These are phyloP conservation scores for Ennomos fuscantarius DNA, from an alignment of 2,888 invertebrate genomes.

Conservation along the genomic window DNA sequence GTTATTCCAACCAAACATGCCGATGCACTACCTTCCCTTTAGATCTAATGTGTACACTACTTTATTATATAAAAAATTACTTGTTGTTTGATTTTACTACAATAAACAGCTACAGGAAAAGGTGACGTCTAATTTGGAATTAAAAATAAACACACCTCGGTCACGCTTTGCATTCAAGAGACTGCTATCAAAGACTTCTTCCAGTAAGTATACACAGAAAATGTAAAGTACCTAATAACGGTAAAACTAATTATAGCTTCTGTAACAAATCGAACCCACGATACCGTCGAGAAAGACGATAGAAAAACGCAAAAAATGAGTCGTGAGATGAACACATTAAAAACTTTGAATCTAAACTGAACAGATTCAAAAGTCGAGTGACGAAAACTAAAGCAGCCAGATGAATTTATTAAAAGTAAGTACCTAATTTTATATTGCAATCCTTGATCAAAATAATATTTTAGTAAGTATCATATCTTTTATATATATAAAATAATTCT, in stretches of 20 bases:
- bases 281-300: slow-evolving; percentile 63
- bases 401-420: slow-evolving; percentile 1
- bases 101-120: slow-evolving; percentile 11
- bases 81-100: too few species aligned
- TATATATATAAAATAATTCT: too few species aligned
- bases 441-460: too few species aligned
- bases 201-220: slow-evolving; percentile 61
- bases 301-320: slow-evolving; percentile 70
- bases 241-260: slow-evolving; percentile 78
- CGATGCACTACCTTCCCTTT: too few species aligned
- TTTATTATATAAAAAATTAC: too few species aligned
- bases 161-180: slow-evolving; percentile 63
- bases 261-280: slow-evolving; percentile 79
- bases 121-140: slow-evolving; percentile 42
- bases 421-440: too few species aligned
- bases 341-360: slow-evolving; percentile 10
- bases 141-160: slow-evolving; percentile 65
- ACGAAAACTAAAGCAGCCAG: not conserved
- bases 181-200: slow-evolving; percentile 55
- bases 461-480: too few species aligned
- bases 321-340: slow-evolving; percentile 70
- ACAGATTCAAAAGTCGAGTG: slow-evolving; percentile 14
- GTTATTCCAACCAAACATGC: too few species aligned
- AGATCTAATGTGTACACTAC: too few species aligned
- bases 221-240: slow-evolving; percentile 67